Evolutionary conservation across 2,888 invertebrate genomes (phyloP).

Genomic region (Neuroscelio doddi): DNA sequence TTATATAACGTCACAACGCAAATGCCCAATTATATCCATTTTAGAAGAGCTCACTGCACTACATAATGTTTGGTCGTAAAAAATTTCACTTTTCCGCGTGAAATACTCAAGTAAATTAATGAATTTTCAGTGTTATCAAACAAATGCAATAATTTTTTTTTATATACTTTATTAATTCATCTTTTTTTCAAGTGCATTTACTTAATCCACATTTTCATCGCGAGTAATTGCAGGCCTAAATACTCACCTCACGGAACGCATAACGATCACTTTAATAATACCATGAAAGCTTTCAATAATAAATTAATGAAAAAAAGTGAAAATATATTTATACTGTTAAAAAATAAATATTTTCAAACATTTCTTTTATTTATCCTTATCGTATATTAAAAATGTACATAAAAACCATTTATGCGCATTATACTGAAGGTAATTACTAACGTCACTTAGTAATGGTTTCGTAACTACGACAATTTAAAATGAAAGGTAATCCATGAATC

Average conservation of each 20-base stretch:
- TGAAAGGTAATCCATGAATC: slow-evolving; percentile 12
- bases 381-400: neutral
- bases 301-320: too few relatives aligned
- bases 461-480: slow-evolving; percentile 26
- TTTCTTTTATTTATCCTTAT: too few relatives aligned
- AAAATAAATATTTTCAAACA: neutral
- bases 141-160: neutral
- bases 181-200: too few relatives aligned
- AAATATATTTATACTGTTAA: too few relatives aligned
- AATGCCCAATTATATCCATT: slow-evolving; percentile 27
- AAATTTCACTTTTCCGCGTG: slow-evolving; percentile 35
- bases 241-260: too few relatives aligned
- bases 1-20: neutral
- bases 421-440: slow-evolving; percentile 17
- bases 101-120: slow-evolving; percentile 11
- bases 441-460: slow-evolving; percentile 31
- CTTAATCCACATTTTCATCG: too few relatives aligned
- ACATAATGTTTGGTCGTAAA: slow-evolving; percentile 31
- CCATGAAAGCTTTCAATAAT: too few relatives aligned
- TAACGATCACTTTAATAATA: too few relatives aligned
- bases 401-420: neutral
- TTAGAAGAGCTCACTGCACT: slow-evolving; percentile 25
- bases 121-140: slow-evolving; percentile 7
- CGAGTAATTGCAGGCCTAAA: too few relatives aligned
- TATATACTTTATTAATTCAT: too few relatives aligned